Evolutionary conservation across 2,113 vertebrate genomes (phyloP), one percentile per base, ranked within the genome.

Genomic region (Microtus oregoni): DNA sequence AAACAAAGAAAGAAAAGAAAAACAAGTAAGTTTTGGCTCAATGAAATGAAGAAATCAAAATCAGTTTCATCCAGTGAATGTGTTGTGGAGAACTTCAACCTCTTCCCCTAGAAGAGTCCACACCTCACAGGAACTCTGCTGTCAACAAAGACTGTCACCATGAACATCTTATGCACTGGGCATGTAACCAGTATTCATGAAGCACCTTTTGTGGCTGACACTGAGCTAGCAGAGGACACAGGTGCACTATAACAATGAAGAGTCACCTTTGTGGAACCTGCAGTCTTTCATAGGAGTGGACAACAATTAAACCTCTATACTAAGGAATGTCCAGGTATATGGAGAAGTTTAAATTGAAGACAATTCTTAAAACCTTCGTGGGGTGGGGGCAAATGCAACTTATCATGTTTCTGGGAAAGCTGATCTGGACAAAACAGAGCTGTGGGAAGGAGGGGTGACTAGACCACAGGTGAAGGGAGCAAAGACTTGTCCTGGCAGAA

Each of bases 31-130:
- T 91, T 96, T 97, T 95, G 96, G 94, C 96, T 92, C 87, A 77
- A 93, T 72, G 93, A 0, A 92, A 77, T 89, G 61, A 82, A 90
- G 95, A 92, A 72, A 65, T 14, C 90, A 95, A 96, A 76, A 97
- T 52, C 70, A 86, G 77, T 92, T 96, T 90, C 38, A 87, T 47
- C 2, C 85, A 82, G 81, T 70, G 92, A 95, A 98, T 63, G 82
- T 96, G 97, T 44, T 41, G 19, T 9, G 15, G 92, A 96, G 81
- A 97, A 97, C 94, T 97, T 78, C 50, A 93, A 97, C 93, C 97
- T 97, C 92, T 97, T 73, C 3, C 1, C 91, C 91, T 90, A 88
- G 97, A 98, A 97, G 70, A 67, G 52, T 32, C 61, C 6, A 5
- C 0, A 13, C 3, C 58, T 41, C 30, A 72, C 20, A 44, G 68